Evolutionary conservation across 64 coral and sea anemone genomes (phyloP).

Genomic region (Cladopsammia gracilis): DNA sequence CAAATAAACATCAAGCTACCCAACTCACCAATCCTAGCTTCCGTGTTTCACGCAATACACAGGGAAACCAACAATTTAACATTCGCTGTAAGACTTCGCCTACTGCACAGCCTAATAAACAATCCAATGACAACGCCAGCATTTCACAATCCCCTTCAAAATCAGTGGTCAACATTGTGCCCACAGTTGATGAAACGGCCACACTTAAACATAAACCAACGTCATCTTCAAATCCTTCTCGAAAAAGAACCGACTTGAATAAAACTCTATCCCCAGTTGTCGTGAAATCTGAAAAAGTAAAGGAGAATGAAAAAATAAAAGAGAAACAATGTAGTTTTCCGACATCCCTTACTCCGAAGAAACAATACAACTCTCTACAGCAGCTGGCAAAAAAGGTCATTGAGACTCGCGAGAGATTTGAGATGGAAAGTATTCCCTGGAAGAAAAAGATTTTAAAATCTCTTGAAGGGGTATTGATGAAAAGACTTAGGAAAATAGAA

Average conservation of each 20-base stretch:
- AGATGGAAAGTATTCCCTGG: conserved; percentile 35
- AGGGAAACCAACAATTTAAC: not conserved
- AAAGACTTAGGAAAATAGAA: conserved; percentile 12
- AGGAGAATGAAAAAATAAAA: conserved; percentile 14
- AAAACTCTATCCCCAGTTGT: not conserved
- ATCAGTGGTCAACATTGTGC: not conserved
- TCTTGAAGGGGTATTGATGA: conserved; percentile 40
- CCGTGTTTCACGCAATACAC: not conserved
- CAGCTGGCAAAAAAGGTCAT: conserved; percentile 42
- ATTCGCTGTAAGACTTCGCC: not conserved
- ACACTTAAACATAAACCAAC: not conserved
- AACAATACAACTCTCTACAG: not conserved
- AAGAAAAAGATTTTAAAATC: conserved; percentile 49
- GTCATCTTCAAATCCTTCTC: not conserved
- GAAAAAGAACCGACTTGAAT: not conserved
- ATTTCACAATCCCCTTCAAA: not conserved
- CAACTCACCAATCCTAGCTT: not conserved
- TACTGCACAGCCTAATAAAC: not conserved
- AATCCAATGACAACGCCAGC: not conserved
- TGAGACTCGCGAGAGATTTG: conserved; percentile 22
- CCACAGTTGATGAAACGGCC: not conserved
- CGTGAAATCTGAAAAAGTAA: not conserved
- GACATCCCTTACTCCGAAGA: not conserved
- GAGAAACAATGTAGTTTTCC: not conserved
- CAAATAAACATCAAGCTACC: not conserved